Evolutionary conservation across 2,888 invertebrate genomes (phyloP).

Genomic region (Piscicola geometra): DNA sequence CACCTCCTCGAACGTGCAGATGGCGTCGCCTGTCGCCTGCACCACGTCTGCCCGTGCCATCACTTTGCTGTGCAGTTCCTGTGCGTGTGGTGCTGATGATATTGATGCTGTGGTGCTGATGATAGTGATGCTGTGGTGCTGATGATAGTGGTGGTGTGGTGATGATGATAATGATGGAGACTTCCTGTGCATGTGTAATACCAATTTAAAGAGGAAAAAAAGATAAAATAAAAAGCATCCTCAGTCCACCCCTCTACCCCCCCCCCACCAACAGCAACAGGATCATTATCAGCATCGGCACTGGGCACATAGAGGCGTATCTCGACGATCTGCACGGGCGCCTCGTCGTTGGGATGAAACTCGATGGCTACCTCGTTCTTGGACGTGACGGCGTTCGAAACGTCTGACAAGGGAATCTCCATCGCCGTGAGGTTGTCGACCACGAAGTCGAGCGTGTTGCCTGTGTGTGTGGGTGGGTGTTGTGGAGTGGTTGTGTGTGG

Average conservation of each 20-base stretch:
- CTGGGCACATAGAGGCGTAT: conserved; percentile 92
- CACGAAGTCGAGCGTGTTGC: conserved; percentile 53
- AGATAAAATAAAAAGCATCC: too few species aligned
- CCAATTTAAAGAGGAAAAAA: too few species aligned
- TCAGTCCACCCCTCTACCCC: too few species aligned
- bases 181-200: too few species aligned
- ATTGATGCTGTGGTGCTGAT: neutral
- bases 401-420: conserved; percentile 91
- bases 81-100: conserved; percentile 36
- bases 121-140: neutral
- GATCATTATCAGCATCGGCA: conserved; percentile 65
- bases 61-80: conserved; percentile 93
- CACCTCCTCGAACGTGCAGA: conserved; percentile 91
- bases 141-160: neutral
- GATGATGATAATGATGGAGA: too few species aligned
- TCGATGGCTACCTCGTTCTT: conserved; percentile 98
- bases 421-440: conserved; percentile 67
- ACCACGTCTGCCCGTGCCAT: conserved; percentile 96
- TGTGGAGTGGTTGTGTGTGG: neutral
- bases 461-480: conserved; percentile 43
- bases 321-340: conserved; percentile 91
- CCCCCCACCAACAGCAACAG: conserved; percentile 14
- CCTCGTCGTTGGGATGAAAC: conserved; percentile 97
- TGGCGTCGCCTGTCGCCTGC: conserved; percentile 93
- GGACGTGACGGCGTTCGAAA: conserved; percentile 88